Percentiles rank a stretch among this genome's conserved stretches.
These are phyloP conservation scores for crab-eating macaque (Macaca fascicularis) DNA, from an alignment of 2,113 vertebrate genomes.

Conservation along the genomic window T2T-MFA8v1.1 NC_088387.1:119436001-119436500, in stretches of 20 bases:
- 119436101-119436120: rapidly evolving
- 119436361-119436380: too few species aligned
- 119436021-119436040: background rate
- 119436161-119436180: too few species aligned
- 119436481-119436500: too few species aligned
- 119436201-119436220: background rate
- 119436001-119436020: background rate
- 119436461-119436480: too few species aligned
- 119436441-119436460: too few species aligned
- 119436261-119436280: too few species aligned
- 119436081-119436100: too few species aligned
- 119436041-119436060: background rate
- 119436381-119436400: too few species aligned
- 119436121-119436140: too few species aligned
- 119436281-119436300: rapidly evolving
- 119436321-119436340: rapidly evolving
- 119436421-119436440: background rate
- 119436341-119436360: background rate
- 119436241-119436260: background rate
- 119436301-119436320: too few species aligned
- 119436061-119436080: background rate
- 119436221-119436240: rapidly evolving
- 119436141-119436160: rapidly evolving
- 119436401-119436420: too few species aligned
- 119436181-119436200: too few species aligned